Evolutionary conservation across 2,888 invertebrate species (phyloP), one percentile per base, ranked within the genome.

Genomic region (Eristalis intricaria): DNA sequence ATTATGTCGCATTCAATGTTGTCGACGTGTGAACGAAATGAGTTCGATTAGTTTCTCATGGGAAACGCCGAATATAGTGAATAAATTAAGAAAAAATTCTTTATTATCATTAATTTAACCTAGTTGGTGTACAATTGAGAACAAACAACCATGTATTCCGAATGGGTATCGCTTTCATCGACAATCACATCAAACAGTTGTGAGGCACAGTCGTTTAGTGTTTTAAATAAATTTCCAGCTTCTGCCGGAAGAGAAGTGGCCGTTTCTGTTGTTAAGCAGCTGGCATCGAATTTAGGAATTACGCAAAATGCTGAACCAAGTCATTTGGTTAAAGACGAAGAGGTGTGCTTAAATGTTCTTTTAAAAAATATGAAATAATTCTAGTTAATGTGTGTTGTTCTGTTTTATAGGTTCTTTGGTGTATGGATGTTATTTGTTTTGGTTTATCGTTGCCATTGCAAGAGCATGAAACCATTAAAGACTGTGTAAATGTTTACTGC

Each of bases 401-500:
- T 64, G n/a, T 26, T 70, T 11, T 19, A 90, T 90, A 98, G 97
- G 98, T 99, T 66, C 95, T 96, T 91, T 97, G 97, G 97, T 97
- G 97, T 84, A 95, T 97, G 94, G 96, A 97, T 93, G 97, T 97
- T 15, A 96, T 99, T 86, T 97, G 99, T 90, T 98, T 96, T 93
- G 99, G 99, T 0, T 94, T 99, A 4, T 97, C 98, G 15, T 94
- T 99, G 63, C 98, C 98, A 0, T 93, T 99, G 65, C 95, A 96
- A 43, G 99, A 99, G 93, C 98, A 98, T 92, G 98, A 98, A 90
- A 97, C 98, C 0, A 96, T 99, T 71, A 96, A 98, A 89, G 98
- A 99, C 93, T 99, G 99, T 92, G 99, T 99, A 60, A 97, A 97
- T 92, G 97, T 99, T 43, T 99, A 99, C 92, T 99, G 98, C 92